phyloP scores from a whole-genome alignment of 2,797 vertebrate genomes.

The Syncerus caffer region DNA sequence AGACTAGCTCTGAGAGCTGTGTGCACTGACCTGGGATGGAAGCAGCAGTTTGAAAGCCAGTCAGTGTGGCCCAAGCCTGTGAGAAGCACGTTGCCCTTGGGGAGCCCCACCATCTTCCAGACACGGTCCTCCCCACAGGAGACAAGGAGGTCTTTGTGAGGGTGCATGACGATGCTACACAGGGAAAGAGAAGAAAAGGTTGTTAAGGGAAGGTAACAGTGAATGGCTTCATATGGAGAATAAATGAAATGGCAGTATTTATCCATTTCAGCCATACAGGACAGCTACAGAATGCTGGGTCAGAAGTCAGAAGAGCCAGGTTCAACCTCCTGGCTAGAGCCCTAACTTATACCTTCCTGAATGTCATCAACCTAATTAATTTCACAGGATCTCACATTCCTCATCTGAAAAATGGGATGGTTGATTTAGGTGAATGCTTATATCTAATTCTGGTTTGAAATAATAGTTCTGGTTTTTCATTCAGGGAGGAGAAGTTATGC shows the following conservation, averaged over 20 bases:
- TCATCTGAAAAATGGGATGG: neutral
- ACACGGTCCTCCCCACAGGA: conserved; percentile 83
- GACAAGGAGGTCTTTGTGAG: conserved; percentile 78
- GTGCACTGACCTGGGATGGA: conserved; percentile 87
- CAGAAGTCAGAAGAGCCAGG: neutral
- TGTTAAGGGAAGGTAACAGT: neutral
- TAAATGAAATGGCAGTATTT: neutral
- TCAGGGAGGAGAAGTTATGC: neutral
- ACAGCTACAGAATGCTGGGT: neutral
- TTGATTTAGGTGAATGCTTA: neutral
- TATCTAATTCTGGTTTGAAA: neutral
- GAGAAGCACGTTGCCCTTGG: conserved; percentile 83
- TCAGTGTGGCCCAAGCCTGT: conserved; percentile 89
- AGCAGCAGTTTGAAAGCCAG: conserved; percentile 89
- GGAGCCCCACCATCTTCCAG: conserved; percentile 86
- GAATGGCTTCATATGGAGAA: neutral
- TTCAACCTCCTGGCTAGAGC: neutral
- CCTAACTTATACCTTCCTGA: neutral
- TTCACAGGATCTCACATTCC: neutral
- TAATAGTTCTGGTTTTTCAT: neutral
- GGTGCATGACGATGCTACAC: conserved; percentile 82
- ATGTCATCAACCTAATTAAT: neutral
- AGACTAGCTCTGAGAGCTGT: neutral
- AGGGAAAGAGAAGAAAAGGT: conserved; percentile 14
- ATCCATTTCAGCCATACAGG: neutral